Conservation (phyloP, 1,140 invertebrate genomes). For the Diuraphis noxia region DNA sequence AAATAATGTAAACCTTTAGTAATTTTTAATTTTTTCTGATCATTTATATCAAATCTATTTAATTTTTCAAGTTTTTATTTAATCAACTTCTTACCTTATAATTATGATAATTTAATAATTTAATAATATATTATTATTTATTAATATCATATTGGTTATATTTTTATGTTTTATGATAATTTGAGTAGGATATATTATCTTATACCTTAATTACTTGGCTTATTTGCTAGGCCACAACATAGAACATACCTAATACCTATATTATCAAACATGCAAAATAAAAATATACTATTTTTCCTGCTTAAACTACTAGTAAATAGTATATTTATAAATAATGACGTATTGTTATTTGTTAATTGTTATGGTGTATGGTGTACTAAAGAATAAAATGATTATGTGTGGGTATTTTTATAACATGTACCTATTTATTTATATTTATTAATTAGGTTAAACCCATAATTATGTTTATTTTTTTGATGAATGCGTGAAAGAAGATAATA, state of each 20-base stretch:
- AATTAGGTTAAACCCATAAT: too few relatives aligned
- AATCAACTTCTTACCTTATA: too few relatives aligned
- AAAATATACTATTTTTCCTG: not conserved
- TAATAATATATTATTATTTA: too few relatives aligned
- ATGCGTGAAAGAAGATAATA: too few relatives aligned
- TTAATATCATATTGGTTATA: not conserved
- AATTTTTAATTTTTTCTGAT: not conserved
- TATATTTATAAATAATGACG: not conserved
- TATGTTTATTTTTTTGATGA: not conserved
- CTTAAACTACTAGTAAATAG: not conserved
- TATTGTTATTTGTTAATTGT: too few relatives aligned
- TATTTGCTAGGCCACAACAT: not conserved
- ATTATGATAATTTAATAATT: too few relatives aligned
- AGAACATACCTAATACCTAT: not conserved
- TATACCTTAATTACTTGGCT: too few relatives aligned
- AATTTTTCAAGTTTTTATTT: not conserved
- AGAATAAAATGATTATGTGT: too few relatives aligned
- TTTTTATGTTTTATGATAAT: not conserved
- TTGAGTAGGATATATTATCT: too few relatives aligned
- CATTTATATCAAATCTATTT: not conserved
- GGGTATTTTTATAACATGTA: not conserved
- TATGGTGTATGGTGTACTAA: too few relatives aligned
- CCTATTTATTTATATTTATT: not conserved
- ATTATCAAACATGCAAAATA: not conserved
- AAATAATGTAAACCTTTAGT: too few relatives aligned